A percentile compares a stretch with the other conserved stretches of the same genome.
Conservation (phyloP, 2,113 vertebrate species). For the Pterocles orientalis region DNA sequence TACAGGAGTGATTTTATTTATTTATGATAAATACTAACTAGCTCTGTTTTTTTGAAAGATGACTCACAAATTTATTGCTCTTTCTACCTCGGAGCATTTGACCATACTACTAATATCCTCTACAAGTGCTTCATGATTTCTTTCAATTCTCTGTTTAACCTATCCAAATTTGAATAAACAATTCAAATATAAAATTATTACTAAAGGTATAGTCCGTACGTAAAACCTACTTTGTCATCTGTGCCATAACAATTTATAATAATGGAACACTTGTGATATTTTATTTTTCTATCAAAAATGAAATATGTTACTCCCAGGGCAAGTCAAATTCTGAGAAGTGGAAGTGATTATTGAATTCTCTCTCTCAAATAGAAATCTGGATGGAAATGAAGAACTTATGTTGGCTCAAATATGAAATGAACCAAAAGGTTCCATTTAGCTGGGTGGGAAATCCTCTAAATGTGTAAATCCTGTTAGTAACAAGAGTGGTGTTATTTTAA, state of each 20-base stretch:
- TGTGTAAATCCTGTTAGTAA: constrained; percentile 14
- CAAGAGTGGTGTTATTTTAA: background rate
- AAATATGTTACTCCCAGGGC: background rate
- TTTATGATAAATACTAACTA: background rate
- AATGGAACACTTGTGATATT: background rate
- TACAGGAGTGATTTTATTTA: background rate
- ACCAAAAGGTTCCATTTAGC: background rate
- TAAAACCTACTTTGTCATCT: background rate
- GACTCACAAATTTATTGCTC: background rate
- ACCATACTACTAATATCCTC: background rate
- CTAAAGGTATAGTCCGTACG: background rate
- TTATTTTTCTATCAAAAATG: background rate
- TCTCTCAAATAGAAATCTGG: background rate
- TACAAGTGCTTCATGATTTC: background rate
- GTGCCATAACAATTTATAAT: background rate
- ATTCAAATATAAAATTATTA: background rate
- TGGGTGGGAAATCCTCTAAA: background rate
- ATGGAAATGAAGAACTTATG: background rate
- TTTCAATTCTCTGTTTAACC: background rate
- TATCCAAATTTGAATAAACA: background rate
- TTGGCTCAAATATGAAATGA: constrained; percentile 2
- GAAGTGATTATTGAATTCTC: background rate
- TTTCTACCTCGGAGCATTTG: background rate
- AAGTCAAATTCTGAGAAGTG: constrained; percentile 6
- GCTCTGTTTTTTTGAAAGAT: background rate